Evolutionary conservation across 2,888 invertebrate species (phyloP).

Genomic region (Scaptomyza polygonia): DNA sequence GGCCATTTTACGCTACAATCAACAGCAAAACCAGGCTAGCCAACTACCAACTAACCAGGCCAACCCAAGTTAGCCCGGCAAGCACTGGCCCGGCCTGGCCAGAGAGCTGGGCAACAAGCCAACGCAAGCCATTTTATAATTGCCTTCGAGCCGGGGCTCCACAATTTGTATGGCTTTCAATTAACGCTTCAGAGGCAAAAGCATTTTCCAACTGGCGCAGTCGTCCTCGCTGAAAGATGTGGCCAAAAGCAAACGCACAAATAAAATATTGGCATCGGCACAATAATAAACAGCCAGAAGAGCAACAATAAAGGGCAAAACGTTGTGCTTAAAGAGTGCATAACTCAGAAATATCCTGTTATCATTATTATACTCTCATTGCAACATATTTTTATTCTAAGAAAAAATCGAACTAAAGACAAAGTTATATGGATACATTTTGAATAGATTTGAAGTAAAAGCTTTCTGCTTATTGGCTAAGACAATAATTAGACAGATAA

Average conservation of each 20-base stretch:
- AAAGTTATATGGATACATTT: too few relatives aligned
- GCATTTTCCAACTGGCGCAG: constrained; percentile 30
- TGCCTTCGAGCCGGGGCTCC: constrained; percentile 61
- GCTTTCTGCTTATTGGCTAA: too few relatives aligned
- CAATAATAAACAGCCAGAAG: constrained; percentile 45
- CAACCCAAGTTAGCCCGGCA: constrained; percentile 3
- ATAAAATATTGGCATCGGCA: constrained; percentile 69
- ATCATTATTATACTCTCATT: neutral
- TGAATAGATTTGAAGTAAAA: too few relatives aligned
- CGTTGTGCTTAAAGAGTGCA: neutral
- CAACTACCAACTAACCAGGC: constrained; percentile 10
- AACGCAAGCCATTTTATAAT: constrained; percentile 65
- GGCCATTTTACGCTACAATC: constrained; percentile 71
- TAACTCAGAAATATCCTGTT: constrained; percentile 7
- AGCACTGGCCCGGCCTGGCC: constrained; percentile 10
- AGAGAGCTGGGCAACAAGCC: constrained; percentile 25
- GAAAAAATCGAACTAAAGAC: too few relatives aligned
- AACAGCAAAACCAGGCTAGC: constrained; percentile 45
- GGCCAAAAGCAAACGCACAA: constrained; percentile 58
- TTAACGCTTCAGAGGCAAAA: constrained; percentile 58
- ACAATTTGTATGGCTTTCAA: constrained; percentile 79
- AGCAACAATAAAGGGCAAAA: constrained; percentile 44
- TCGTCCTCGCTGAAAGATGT: constrained; percentile 40
- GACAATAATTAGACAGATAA: too few relatives aligned
- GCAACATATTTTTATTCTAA: too few relatives aligned